Conservation (phyloP, 2,888 invertebrate genomes). For the Drosophila lacicola region DNA sequence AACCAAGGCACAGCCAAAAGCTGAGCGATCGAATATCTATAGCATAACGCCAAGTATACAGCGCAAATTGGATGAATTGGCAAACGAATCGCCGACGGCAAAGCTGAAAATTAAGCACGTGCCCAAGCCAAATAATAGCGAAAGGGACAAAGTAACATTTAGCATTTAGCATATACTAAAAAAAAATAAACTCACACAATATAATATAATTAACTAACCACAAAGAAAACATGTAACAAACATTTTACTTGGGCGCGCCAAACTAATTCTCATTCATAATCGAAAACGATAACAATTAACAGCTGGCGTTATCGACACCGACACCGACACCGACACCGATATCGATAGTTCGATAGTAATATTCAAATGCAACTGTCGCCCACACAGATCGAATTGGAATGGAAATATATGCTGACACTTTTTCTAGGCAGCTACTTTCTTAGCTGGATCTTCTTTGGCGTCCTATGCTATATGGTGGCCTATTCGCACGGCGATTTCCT, state of each 20-base stretch:
- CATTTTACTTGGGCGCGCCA: conserved; percentile 34
- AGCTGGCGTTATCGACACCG: background rate
- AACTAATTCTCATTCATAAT: conserved; percentile 17
- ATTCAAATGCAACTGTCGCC: conserved; percentile 6
- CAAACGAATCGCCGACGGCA: conserved; percentile 58
- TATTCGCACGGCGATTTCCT: conserved; percentile 92
- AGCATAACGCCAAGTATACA: conserved; percentile 77
- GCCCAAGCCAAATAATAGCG: conserved; percentile 20
- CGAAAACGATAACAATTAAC: conserved; percentile 18
- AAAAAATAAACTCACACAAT: conserved; percentile 45
- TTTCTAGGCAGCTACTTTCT: conserved; percentile 93
- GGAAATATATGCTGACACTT: conserved; percentile 95
- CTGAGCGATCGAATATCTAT: conserved; percentile 66
- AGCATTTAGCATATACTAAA: conserved; percentile 43
- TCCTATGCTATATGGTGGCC: conserved; percentile 91
- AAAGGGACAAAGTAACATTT: conserved; percentile 49
- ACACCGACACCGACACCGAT: background rate
- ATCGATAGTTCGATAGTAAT: conserved; percentile 9
- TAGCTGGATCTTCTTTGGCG: conserved; percentile 92
- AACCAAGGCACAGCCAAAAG: conserved; percentile 21
- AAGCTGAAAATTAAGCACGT: conserved; percentile 29
- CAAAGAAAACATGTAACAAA: conserved; percentile 28
- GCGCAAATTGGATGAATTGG: conserved; percentile 71
- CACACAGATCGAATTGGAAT: conserved; percentile 88
- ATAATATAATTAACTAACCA: conserved; percentile 32